These are phyloP conservation scores for Pedicia rivosa DNA, from an alignment of 2,888 invertebrate species.

Conservation along the genomic window DNA sequence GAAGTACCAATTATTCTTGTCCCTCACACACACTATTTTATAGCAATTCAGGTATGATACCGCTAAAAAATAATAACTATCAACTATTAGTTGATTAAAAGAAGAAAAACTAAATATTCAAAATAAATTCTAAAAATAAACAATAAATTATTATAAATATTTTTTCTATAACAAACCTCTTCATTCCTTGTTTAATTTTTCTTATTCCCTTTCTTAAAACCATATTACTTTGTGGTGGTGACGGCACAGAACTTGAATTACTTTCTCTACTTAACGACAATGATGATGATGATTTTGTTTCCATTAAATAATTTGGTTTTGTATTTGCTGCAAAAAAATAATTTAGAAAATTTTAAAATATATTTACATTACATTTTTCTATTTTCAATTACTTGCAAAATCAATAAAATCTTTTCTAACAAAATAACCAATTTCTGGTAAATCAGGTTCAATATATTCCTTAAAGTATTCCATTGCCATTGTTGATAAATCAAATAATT, in stretches of 20 bases:
- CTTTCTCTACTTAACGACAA: constrained; percentile 15
- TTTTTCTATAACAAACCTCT: constrained; percentile 33
- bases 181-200: constrained; percentile 81
- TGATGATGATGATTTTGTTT: constrained; percentile 22
- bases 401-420: constrained; percentile 71
- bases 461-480: constrained; percentile 98
- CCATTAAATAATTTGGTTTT: constrained; percentile 18
- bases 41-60: no score
- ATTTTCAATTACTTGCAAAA: constrained; percentile 27
- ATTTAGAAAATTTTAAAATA: constrained; percentile 13
- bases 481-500: constrained; percentile 83
- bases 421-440: constrained; percentile 82
- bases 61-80: no score
- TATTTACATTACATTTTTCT: not conserved
- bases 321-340: constrained; percentile 17
- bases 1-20: no score
- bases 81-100: no score
- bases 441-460: constrained; percentile 77
- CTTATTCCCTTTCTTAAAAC: constrained; percentile 72
- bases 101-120: no score
- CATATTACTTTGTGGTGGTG: constrained; percentile 71
- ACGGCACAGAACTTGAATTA: constrained; percentile 32
- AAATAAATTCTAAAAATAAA: no score
- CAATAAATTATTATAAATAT: no score
- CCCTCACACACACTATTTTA: no score